Conservation (phyloP, 2,113 vertebrate species). For the Bufo bufo region DNA sequence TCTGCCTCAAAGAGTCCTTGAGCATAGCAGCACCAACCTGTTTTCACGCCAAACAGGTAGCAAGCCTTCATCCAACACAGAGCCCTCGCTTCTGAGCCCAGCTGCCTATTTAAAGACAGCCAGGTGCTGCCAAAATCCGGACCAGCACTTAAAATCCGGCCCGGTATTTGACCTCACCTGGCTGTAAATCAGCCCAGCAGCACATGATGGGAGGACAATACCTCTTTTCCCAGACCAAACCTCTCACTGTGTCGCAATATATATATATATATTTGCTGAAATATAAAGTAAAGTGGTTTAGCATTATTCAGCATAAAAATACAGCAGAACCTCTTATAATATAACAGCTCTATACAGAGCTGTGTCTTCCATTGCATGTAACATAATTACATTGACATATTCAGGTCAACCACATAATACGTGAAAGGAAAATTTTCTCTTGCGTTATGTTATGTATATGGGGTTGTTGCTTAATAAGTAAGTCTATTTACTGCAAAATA, state of each 20-base stretch:
- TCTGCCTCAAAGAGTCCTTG: too few relatives aligned
- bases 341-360: neutral
- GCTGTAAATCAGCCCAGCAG: too few relatives aligned
- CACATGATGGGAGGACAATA: neutral
- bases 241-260: neutral
- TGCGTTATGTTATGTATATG: neutral
- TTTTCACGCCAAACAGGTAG: too few relatives aligned
- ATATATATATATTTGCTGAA: neutral
- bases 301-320: neutral
- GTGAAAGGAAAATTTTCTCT: neutral
- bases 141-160: too few relatives aligned
- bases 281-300: neutral
- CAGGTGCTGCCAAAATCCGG: too few relatives aligned
- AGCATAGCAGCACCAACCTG: too few relatives aligned
- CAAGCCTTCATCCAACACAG: too few relatives aligned
- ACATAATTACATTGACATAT: conserved; percentile 55
- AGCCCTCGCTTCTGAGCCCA: too few relatives aligned
- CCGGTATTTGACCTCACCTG: too few relatives aligned
- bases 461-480: neutral
- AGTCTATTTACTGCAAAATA: neutral
- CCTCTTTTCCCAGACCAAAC: too few relatives aligned
- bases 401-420: conserved; percentile 46
- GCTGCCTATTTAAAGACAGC: too few relatives aligned
- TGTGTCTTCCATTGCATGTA: neutral
- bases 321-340: neutral